Percentiles rank a stretch among this genome's conserved stretches.
These are phyloP conservation scores for Myrmecophaga tridactyla DNA, from an alignment of 2,113 vertebrate species.

Conservation along the genomic window DNA sequence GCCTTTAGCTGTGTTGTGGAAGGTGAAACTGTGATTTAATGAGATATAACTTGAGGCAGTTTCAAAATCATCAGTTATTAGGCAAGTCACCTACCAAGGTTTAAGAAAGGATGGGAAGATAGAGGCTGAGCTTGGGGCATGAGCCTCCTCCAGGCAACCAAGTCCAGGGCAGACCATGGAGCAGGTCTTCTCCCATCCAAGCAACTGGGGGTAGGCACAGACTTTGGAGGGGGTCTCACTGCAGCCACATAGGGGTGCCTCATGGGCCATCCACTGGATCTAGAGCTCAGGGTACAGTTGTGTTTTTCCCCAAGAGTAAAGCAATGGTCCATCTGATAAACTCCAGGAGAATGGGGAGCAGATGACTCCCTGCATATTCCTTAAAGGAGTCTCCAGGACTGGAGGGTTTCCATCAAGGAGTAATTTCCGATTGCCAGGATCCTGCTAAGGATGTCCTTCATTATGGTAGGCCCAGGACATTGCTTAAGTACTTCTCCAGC, in stretches of 20 bases:
- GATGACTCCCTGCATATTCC: not conserved
- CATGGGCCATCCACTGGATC: not conserved
- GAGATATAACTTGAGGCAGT: not conserved
- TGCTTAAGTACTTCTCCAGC: not conserved
- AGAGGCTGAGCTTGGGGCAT: not conserved
- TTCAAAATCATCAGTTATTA: not conserved
- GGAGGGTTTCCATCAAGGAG: not conserved
- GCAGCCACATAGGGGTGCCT: fast-evolving
- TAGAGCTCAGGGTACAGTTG: not conserved
- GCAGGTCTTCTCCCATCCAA: not conserved
- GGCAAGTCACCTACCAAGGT: not conserved
- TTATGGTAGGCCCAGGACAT: not conserved
- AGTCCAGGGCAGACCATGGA: not conserved
- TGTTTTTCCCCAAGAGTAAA: not conserved
- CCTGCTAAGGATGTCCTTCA: not conserved
- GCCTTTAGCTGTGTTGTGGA: not conserved
- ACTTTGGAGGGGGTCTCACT: not conserved
- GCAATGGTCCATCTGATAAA: no score
- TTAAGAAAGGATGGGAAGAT: not conserved
- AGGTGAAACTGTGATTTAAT: not conserved
- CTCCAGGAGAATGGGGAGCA: fast-evolving
- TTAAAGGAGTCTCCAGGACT: not conserved
- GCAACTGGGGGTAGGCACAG: fast-evolving
- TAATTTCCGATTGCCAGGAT: not conserved
- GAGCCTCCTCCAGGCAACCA: not conserved